A percentile compares a stretch with the other conserved stretches of the same genome.
Conservation (phyloP, 2,888 invertebrate genomes). For the Ametastegia equiseti region DNA sequence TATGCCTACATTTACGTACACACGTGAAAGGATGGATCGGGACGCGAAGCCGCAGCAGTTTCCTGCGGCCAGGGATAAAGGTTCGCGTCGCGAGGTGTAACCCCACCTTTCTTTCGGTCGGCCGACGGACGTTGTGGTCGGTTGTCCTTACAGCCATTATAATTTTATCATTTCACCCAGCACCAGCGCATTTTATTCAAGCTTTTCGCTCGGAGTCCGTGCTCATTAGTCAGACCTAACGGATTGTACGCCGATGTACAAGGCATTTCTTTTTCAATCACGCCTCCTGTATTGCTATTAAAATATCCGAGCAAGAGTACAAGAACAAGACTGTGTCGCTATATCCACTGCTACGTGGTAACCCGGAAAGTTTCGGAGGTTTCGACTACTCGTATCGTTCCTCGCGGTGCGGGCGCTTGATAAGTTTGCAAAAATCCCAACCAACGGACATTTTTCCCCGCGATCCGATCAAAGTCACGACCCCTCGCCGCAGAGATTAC, state of each 20-base stretch:
- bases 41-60: not conserved
- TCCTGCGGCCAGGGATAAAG: conserved; percentile 9
- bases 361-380: not conserved
- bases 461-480: not conserved
- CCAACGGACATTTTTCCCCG: not conserved
- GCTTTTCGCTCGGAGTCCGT: not conserved
- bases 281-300: not conserved
- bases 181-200: not conserved
- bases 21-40: not conserved
- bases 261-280: not conserved
- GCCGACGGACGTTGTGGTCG: conserved; percentile 23
- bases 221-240: conserved; percentile 10
- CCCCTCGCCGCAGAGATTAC: not conserved
- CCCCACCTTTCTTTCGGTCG: not conserved
- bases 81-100: not conserved
- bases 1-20: too few relatives aligned
- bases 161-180: not conserved
- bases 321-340: not conserved
- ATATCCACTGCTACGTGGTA: not conserved
- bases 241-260: not conserved
- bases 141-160: not conserved
- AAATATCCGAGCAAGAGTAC: not conserved
- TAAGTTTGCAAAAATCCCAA: not conserved
- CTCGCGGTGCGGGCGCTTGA: not conserved
- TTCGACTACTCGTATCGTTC: not conserved